Percentiles rank a stretch among this genome's conserved stretches.
Evolutionary conservation across 2,888 invertebrate genomes (phyloP).

Genomic region (Oscheius sp.): DNA sequence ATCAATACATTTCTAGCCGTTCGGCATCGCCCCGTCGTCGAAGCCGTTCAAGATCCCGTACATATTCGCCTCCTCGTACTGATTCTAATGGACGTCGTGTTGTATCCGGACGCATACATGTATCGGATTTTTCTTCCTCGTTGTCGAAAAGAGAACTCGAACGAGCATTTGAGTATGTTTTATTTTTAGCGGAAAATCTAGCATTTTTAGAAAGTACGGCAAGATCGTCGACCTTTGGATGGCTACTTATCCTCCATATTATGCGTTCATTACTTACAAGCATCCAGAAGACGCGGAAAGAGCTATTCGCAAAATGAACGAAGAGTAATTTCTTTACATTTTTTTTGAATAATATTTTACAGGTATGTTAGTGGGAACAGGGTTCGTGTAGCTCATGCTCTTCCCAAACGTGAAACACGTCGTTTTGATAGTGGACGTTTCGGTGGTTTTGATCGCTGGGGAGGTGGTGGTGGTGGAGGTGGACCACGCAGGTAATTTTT

Average conservation of each 20-base stretch:
- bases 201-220: slow-evolving; percentile 30
- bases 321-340: slow-evolving; percentile 27
- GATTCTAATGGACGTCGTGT: slow-evolving; percentile 33
- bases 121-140: slow-evolving; percentile 36
- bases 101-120: slow-evolving; percentile 36
- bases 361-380: slow-evolving; percentile 33
- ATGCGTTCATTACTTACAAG: slow-evolving; percentile 39
- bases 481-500: not conserved
- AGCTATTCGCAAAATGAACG: slow-evolving; percentile 39
- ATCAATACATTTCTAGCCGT: slow-evolving; percentile 31
- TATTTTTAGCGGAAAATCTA: not conserved
- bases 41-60: slow-evolving; percentile 37
- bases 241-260: slow-evolving; percentile 40
- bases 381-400: slow-evolving; percentile 38
- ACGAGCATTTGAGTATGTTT: slow-evolving; percentile 35
- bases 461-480: not conserved
- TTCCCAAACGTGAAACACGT: slow-evolving; percentile 30
- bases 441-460: slow-evolving; percentile 11
- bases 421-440: slow-evolving; percentile 8
- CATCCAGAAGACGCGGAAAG: slow-evolving; percentile 35
- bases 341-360: not conserved
- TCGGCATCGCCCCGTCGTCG: slow-evolving; percentile 24
- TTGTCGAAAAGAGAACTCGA: slow-evolving; percentile 34
- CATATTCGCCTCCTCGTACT: slow-evolving; percentile 24
- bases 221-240: slow-evolving; percentile 38